Evolutionary conservation across 2,888 invertebrate genomes (phyloP).

Genomic region (Gisinianus flammeolus): DNA sequence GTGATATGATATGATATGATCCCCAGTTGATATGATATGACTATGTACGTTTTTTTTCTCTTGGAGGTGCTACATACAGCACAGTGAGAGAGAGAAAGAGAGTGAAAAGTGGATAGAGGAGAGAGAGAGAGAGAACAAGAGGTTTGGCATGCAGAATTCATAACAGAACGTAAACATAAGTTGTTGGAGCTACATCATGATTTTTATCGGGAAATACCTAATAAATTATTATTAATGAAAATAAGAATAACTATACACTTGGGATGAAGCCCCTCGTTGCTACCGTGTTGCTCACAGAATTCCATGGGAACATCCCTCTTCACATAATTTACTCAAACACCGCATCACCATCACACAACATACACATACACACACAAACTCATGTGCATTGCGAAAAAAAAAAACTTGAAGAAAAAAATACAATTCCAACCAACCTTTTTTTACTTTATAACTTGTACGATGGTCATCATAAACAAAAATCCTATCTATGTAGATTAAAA

Average conservation of each 20-base stretch:
- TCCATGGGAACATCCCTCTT: slow-evolving; percentile 35
- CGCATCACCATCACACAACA: neutral
- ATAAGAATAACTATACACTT: slow-evolving; percentile 38
- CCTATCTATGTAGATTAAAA: neutral
- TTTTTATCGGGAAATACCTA: slow-evolving; percentile 44
- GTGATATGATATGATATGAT: neutral
- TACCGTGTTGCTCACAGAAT: slow-evolving; percentile 16
- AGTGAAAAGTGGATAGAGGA: neutral
- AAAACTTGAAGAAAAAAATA: neutral
- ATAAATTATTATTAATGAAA: slow-evolving; percentile 45
- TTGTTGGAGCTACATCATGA: slow-evolving; percentile 36
- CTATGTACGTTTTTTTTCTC: neutral
- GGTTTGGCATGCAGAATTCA: slow-evolving; percentile 18
- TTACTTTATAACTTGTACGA: neutral
- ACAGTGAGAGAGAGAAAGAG: neutral
- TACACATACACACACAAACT: neutral
- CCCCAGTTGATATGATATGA: neutral
- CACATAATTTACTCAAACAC: slow-evolving; percentile 24
- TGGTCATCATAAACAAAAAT: neutral
- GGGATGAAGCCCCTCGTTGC: slow-evolving; percentile 20
- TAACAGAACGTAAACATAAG: slow-evolving; percentile 17
- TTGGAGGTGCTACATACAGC: neutral
- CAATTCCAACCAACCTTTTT: neutral
- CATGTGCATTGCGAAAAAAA: neutral
- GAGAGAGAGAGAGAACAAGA: neutral